phyloP scores from a whole-genome alignment of 2,113 vertebrate genomes.

The Lepidothrix coronata region DNA sequence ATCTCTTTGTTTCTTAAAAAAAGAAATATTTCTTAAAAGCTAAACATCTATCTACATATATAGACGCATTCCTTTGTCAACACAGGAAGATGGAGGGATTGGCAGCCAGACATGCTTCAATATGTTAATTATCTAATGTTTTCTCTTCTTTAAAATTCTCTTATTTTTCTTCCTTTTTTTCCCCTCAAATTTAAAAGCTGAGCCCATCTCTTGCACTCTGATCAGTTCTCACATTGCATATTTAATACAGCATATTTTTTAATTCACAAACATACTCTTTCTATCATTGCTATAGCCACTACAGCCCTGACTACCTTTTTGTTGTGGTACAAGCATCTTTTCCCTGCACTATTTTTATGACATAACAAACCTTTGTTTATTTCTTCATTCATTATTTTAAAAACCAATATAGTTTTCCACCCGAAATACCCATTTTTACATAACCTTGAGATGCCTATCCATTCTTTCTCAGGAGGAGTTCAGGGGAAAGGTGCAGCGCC shows the following conservation, averaged over 20 bases:
- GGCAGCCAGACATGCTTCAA: slow-evolving; percentile 4
- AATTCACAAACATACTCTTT: neutral
- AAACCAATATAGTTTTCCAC: slow-evolving; percentile 37
- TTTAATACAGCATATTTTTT: slow-evolving; percentile 16
- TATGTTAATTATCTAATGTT: slow-evolving; percentile 30
- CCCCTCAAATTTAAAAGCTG: neutral
- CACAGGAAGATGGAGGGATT: neutral
- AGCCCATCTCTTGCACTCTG: neutral
- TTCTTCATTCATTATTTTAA: slow-evolving; percentile 66
- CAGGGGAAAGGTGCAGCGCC: slow-evolving; percentile 34
- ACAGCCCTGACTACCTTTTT: neutral
- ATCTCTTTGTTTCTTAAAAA: slow-evolving; percentile 32
- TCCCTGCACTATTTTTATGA: neutral
- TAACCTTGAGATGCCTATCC: slow-evolving; percentile 62
- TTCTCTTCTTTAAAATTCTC: slow-evolving; percentile 20
- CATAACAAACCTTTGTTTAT: slow-evolving; percentile 24
- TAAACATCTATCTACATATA: neutral
- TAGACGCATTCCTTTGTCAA: slow-evolving; percentile 42
- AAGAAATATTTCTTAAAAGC: neutral
- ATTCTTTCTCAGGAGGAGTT: slow-evolving; percentile 60
- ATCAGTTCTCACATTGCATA: neutral
- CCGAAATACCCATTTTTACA: slow-evolving; percentile 52
- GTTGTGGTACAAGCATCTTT: neutral
- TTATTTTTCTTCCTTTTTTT: neutral
- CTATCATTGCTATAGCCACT: neutral